Evolutionary conservation across 1,140 invertebrate genomes (phyloP).

Genomic region (Laodelphax striatellus): DNA sequence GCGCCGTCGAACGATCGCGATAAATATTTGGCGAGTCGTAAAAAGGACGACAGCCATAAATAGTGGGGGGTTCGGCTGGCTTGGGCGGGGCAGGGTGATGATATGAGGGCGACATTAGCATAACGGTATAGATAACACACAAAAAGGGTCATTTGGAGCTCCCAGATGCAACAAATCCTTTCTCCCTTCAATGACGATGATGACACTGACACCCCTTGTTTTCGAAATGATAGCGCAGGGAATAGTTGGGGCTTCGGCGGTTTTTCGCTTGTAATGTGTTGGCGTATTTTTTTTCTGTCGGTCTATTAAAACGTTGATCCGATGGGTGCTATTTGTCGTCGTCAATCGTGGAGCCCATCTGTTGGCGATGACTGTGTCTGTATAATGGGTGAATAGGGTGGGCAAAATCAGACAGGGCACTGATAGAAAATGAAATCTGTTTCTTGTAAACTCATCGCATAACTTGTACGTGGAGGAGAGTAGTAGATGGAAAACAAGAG

Average conservation of each 20-base stretch:
- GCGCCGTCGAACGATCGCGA: too few relatives aligned
- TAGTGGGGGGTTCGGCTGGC: too few relatives aligned
- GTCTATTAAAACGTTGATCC: neutral
- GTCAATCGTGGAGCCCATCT: neutral
- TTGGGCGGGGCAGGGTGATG: neutral
- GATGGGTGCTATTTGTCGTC: neutral
- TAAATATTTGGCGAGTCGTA: too few relatives aligned
- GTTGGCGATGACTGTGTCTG: neutral
- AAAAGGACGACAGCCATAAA: too few relatives aligned
- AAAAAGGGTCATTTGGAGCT: neutral
- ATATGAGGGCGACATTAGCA: neutral
- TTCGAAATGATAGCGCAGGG: neutral
- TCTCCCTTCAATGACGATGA: neutral
- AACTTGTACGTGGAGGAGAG: too few relatives aligned
- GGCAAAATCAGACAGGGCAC: too few relatives aligned
- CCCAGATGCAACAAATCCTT: constrained; percentile 1
- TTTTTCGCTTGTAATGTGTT: neutral
- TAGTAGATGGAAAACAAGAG: too few relatives aligned
- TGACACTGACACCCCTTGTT: neutral
- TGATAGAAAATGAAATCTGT: too few relatives aligned
- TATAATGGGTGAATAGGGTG: too few relatives aligned
- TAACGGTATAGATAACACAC: constrained; percentile 1
- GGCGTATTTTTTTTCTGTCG: neutral
- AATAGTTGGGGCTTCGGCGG: neutral
- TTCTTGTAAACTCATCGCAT: too few relatives aligned